These are phyloP conservation scores for Macropodus opercularis DNA, from an alignment of 2,797 vertebrate genomes.

Conservation along the genomic window DNA sequence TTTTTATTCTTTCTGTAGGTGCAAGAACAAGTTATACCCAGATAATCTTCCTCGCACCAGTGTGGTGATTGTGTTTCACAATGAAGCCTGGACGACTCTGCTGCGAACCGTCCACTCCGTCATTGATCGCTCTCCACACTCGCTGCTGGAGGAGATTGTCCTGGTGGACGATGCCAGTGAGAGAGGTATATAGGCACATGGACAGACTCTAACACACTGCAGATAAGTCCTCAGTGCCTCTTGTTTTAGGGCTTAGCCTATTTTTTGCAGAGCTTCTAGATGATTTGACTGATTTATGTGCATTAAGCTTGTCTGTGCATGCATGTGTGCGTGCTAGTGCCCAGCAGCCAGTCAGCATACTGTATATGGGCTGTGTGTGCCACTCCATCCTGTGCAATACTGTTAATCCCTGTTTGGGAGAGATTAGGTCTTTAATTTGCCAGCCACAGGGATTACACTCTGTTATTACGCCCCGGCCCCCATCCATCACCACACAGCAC, in stretches of 20 bases:
- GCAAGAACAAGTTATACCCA: slow-evolving; percentile 96
- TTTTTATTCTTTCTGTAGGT: slow-evolving; percentile 76
- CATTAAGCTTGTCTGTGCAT: not conserved
- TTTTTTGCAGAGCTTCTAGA: slow-evolving; percentile 55
- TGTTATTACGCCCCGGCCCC: slow-evolving; percentile 71
- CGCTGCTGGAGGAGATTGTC: slow-evolving; percentile 94
- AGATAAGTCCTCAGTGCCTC: slow-evolving; percentile 55
- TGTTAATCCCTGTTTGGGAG: slow-evolving; percentile 77
- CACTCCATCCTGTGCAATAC: slow-evolving; percentile 62
- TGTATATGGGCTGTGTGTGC: slow-evolving; percentile 49
- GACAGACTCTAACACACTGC: slow-evolving; percentile 32
- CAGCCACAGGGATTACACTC: slow-evolving; percentile 75
- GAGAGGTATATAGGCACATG: slow-evolving; percentile 83
- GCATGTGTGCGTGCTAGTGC: not conserved
- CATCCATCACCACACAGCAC: slow-evolving; percentile 42
- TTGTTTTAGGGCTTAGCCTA: slow-evolving; percentile 67
- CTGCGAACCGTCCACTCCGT: slow-evolving; percentile 96
- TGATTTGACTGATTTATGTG: slow-evolving; percentile 33
- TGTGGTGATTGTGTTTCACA: slow-evolving; percentile 98
- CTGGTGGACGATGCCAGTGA: slow-evolving; percentile 98
- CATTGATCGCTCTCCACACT: slow-evolving; percentile 93
- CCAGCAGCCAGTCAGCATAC: slow-evolving; percentile 41
- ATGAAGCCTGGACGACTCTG: slow-evolving; percentile 97
- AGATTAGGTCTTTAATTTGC: slow-evolving; percentile 80
- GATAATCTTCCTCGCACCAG: slow-evolving; percentile 96